Percentiles rank a stretch among this genome's conserved stretches.
phyloP scores from a whole-genome alignment of 2,113 vertebrate species.

The Indicator indicator region DNA sequence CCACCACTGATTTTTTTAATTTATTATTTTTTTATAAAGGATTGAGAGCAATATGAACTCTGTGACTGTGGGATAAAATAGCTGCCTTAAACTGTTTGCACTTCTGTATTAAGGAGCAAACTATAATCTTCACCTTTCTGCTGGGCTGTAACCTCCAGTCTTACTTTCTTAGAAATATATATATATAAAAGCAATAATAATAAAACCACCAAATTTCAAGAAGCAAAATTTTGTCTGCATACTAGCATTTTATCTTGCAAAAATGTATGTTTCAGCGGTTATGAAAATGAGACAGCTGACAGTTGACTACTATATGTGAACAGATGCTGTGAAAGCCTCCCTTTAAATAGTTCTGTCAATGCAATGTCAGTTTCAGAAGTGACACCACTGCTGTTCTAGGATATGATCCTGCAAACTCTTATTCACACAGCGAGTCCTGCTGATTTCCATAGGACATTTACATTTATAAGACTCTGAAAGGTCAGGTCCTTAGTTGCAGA shows the following conservation, averaged over 20 bases:
- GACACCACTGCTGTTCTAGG: constrained; percentile 10
- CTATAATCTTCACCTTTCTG: background rate
- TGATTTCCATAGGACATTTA: background rate
- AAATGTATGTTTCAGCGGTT: constrained; percentile 53
- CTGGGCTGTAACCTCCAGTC: background rate
- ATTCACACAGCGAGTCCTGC: background rate
- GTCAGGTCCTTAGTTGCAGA: background rate
- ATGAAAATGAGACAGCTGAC: constrained; percentile 58
- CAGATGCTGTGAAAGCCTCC: constrained; percentile 52
- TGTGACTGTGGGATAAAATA: background rate
- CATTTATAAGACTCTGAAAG: background rate
- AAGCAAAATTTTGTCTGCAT: background rate
- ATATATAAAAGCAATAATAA: too few relatives aligned
- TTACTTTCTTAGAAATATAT: background rate
- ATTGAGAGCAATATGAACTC: background rate
- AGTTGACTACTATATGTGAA: constrained; percentile 41
- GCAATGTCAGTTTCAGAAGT: constrained; percentile 22
- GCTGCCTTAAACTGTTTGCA: background rate
- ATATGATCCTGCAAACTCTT: background rate
- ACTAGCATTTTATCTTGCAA: constrained; percentile 11
- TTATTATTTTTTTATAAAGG: background rate
- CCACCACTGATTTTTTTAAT: too few relatives aligned
- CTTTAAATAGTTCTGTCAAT: constrained; percentile 60
- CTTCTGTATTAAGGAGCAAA: background rate
- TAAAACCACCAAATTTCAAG: background rate